Base-by-base conservation (phyloP, 2,797 vertebrate species). In the Propithecus perrieri region DNA sequence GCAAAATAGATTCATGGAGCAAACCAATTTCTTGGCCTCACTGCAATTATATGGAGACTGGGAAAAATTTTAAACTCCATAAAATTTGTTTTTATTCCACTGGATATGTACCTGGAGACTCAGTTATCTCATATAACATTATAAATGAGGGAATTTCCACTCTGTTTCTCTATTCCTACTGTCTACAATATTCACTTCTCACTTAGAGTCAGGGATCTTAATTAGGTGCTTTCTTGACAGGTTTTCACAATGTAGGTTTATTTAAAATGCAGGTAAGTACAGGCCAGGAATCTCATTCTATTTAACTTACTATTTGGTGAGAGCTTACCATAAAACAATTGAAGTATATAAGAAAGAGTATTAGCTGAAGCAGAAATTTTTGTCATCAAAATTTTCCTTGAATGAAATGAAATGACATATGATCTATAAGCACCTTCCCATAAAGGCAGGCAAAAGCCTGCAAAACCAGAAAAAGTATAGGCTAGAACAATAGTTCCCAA, bases 211-310 rank as follows among this genome's bases (percentile, higher is more conserved):
- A 61, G 24, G 53, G 24, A 28, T 95, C 65, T 93, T 78, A 71
- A 67, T 69, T 48, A 94, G 41, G 30, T 88, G 50, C 57, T 87
- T 94, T 92, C 59, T 88, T 78, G 26, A 89, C 48, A 67, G 63
- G 28, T 85, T 90, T 96, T 75, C 50, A 80, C 20, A 41, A 38
- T 69, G 71, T 22, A 61, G 11, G 26, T 79, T 88, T 88, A 93
- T 53, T 96, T 95, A 89, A 97, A 96, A 90, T 85, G 17, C 33
- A 95, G 7, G 10, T 43, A 96, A 91, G n/a, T 91, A 88, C 20
- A 85, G 59, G 71, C n/a, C 48, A 55, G 43, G 18, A 89, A 97
- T 76, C n/a, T 96, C 43, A 91, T 59, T 93, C 78, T 83, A 78
- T 55, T 50, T 85, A 88, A 84, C 41, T 95, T 94, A 80, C 71